Base-by-base conservation (phyloP, 1,140 invertebrate species). In the Cheumatopsyche charites region DNA sequence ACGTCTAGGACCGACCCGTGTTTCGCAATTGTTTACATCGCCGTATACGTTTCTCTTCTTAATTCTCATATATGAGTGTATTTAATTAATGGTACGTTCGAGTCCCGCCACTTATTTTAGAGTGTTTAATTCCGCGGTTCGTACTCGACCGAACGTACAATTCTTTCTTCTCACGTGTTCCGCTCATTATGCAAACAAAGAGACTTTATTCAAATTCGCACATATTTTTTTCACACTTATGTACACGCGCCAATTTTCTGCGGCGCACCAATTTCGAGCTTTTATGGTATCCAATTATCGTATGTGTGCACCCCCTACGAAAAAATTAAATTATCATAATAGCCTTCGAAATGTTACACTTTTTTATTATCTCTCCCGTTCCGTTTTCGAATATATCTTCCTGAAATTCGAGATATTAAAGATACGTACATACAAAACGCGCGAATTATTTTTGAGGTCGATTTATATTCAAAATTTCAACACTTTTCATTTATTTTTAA, bases 261-360 rank as follows among this genome's bases (percentile, higher is more conserved):
- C 21, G n/a, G 29, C 62, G 29, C 62, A 41, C 62, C 62, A 63
- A 63, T 42, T 63, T 63, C 43, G 3, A 23, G 42, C 63, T 23
- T 66, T 66, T 66, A 66, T 47, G 63, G 43, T 25, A 26, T 66
- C 43, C 63, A 66, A 66, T 66, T 66, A 66, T 66, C 63, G 36
- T 66, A 66, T 47, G 63, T 66, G 63, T 36, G 29, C 29, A 36
- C 29, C 55, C 12, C 55, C 21, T 23, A 9, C 9, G 43, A 47
- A 25, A 66, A 47, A 66, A 66, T 66, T 66, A 66, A 66, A 66
- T 66, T 66, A 66, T 43, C 63, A 66, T 66, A 66, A 66, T 15
- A 47, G 42, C 63, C 43, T 47, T 63, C 23, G 13, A 66, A 66
- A 66, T 58, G 21, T 58, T 58, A 58, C 55, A 19, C 19, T 45